Percentiles rank a stretch among this genome's conserved stretches.
Conservation (phyloP, 2,797 vertebrate species). For the Anguilla anguilla region DNA sequence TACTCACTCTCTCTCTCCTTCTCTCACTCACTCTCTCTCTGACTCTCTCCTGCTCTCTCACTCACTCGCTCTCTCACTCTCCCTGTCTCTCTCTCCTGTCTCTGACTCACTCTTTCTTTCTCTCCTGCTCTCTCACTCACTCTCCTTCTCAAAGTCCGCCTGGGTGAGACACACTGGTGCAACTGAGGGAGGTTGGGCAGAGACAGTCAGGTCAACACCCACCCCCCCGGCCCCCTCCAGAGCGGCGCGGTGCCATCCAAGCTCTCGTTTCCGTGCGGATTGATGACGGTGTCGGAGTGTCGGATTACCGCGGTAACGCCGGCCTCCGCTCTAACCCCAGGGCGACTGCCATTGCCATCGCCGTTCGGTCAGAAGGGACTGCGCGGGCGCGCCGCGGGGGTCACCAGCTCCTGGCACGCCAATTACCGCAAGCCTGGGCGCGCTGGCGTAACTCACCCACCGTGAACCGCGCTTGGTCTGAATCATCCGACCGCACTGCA, state of each 20-base stretch:
- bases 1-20: no score
- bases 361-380: neutral
- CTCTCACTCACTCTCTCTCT: no score
- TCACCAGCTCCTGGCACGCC: neutral
- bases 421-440: neutral
- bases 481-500: neutral
- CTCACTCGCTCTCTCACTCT: no score
- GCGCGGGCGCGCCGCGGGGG: neutral
- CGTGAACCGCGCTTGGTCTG: neutral
- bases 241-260: conserved; percentile 40
- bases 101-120: no score
- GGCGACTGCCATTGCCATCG: neutral
- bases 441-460: neutral
- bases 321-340: conserved; percentile 28
- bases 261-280: conserved; percentile 25
- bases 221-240: conserved; percentile 39
- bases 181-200: conserved; percentile 38
- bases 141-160: neutral
- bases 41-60: no score
- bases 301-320: conserved; percentile 56
- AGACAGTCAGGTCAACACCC: conserved; percentile 61
- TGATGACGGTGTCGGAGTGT: conserved; percentile 29
- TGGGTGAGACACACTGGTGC: neutral
- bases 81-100: no score
- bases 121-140: no score